Base-by-base conservation (phyloP, 1,140 invertebrate genomes). In the Mya arenaria region DNA sequence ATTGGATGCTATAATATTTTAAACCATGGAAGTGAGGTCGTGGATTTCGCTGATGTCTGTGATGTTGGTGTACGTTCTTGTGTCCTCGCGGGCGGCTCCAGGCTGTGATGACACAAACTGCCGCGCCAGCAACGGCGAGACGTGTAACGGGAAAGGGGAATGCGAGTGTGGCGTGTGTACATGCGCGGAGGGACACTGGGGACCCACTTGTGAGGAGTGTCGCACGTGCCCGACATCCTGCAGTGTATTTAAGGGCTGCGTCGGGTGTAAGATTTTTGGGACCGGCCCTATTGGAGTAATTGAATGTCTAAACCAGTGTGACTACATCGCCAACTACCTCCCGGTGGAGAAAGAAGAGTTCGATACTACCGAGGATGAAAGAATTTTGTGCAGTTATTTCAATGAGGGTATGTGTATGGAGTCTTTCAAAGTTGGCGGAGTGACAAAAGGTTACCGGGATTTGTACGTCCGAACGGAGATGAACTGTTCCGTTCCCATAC, bases 131-230 rank as follows among this genome's bases (percentile, higher is more conserved):
- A 68, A 74, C 32, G 65, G 72, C n/a, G 36, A n/a, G n/a, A 58
- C 32, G n/a, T 82, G 80, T 36, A 73, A 82, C 32, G 28, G 48
- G 15, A 56, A 75, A 23, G 80, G 69, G 6, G 4, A 2, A 4
- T 82, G 80, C 34, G 37, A 55, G 6, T 82, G 72, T 48, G 80
- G 80, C 1, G 63, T 55, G n/a, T 80, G 77, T 25, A 60, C 30
- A 37, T 80, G 77, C 36, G 32, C 58, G 10, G 52, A 25, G 5
- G 4, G 2, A 41, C 62, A 71, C 48, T 62, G 36, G 55, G 77
- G 77, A n/a, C 65, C 65, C 37, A 80, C 77, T 48, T 79, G 75
- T 28, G 75, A 79, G 37, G 75, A 79, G 58, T 79, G 75, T 41
- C 63, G 63, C 32, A 41, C 48, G 48, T 80, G 77, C 34, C 32